phyloP scores from a whole-genome alignment of 2,888 invertebrate genomes.

The Hoplodrina blanda region DNA sequence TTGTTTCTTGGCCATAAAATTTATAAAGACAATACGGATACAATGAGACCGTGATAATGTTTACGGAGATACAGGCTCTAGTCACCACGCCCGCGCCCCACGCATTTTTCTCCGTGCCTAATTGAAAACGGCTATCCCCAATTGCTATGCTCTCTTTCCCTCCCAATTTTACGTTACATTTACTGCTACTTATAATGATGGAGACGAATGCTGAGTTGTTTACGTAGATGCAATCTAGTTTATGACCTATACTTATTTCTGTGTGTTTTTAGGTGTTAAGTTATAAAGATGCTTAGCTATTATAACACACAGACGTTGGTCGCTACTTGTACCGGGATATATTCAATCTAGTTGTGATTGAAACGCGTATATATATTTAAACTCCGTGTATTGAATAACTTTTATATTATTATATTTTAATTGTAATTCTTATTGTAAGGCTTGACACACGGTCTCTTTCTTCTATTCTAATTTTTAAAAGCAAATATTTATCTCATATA shows the following conservation, averaged over 20 bases:
- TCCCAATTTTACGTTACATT: slow-evolving; percentile 63
- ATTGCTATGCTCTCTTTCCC: slow-evolving; percentile 70
- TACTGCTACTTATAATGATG: slow-evolving; percentile 41
- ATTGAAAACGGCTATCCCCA: slow-evolving; percentile 70
- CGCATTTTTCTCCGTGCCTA: slow-evolving; percentile 70
- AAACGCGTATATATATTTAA: too few species aligned
- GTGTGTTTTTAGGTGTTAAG: background rate
- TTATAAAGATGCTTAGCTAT: background rate
- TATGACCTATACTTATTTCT: background rate
- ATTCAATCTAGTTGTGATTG: too few species aligned
- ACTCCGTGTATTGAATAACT: too few species aligned
- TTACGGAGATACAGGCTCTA: slow-evolving; percentile 78
- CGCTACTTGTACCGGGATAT: too few species aligned
- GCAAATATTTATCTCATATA: too few species aligned
- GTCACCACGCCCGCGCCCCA: slow-evolving; percentile 75
- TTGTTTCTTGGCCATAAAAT: slow-evolving; percentile 65
- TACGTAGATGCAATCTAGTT: slow-evolving; percentile 22
- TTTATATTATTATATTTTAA: too few species aligned
- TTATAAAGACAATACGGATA: slow-evolving; percentile 67
- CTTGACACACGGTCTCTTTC: too few species aligned
- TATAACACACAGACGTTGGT: background rate
- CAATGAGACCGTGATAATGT: slow-evolving; percentile 74
- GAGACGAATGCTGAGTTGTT: slow-evolving; percentile 3
- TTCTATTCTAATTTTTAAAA: too few species aligned
- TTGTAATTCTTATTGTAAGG: too few species aligned